Evolutionary conservation across 2,797 vertebrate species (phyloP), one percentile per base, ranked within the genome.

Genomic region (Cichlasoma orientale): DNA sequence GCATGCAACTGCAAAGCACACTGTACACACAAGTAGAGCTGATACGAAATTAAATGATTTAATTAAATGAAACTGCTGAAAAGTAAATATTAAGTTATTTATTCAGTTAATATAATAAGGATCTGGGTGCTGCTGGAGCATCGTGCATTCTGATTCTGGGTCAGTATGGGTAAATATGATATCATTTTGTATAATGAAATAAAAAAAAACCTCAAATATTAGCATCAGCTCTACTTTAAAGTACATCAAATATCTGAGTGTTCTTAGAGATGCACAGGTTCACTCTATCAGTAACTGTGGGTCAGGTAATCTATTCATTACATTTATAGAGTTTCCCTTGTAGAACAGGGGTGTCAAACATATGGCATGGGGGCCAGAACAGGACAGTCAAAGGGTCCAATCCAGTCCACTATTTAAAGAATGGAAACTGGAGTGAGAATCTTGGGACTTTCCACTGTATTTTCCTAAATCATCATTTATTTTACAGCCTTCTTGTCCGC

Each of bases 21-120:
- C 19, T 50, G 56, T 33, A 36, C 31, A 25, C 9, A 47, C 23
- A 80, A 86, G 82, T 21, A 75, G 80, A 82, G 86, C 88, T 78
- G 71, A 9, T 4, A 52, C 53, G 18, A 54, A 29, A 36, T 19
- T 5, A 25, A 44, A 52, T 14, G 18, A 23, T 16, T 44, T 9
- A 38, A 38, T 27, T 27, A 27, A 27, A 27, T 27, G 3, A 27
- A 27, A 27, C 3, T 2, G 27, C 27, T 27, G 9, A 38, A 38
- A 38, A 3, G 11, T 5, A 53, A 13, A 12, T 4, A 23, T 21
- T 13, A 13, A 50, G 13, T 31, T 0, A 23, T 23, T 25, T 55
- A 56, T 3, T 56, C 54, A 29, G 36, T n/a, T 27, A 44, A 19
- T n/a, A 27, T n/a, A 29, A 56, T 19, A 66, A 68, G 10, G 25